phyloP scores from a whole-genome alignment of 2,888 invertebrate species.

The Drosophila bunnanda region DNA sequence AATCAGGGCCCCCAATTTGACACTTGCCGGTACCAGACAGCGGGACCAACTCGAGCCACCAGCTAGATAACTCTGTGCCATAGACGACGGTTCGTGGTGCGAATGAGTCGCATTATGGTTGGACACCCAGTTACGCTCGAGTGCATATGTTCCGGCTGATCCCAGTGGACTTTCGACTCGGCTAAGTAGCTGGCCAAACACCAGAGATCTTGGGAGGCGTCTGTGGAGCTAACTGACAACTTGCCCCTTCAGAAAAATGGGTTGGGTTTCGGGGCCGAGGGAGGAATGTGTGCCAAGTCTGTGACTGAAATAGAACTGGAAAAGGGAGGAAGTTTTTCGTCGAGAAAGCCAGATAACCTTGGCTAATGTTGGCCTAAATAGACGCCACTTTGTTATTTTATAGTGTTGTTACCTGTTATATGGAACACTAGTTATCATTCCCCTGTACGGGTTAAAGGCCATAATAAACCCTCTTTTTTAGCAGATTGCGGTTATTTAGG shows the following conservation, averaged over 20 bases:
- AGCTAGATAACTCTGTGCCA: background rate
- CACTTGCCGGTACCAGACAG: conserved; percentile 48
- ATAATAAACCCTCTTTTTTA: background rate
- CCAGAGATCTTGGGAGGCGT: conserved; percentile 18
- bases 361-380: background rate
- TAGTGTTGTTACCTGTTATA: background rate
- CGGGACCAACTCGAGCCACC: conserved; percentile 33
- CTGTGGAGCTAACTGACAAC: conserved; percentile 13
- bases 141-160: conserved; percentile 36
- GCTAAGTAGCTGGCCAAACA: conserved; percentile 41
- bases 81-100: conserved; percentile 33
- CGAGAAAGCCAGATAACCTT: background rate
- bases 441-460: background rate
- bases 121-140: conserved; percentile 34
- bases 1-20: conserved; percentile 52
- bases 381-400: background rate
- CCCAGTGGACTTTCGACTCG: conserved; percentile 34
- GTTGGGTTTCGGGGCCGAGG: conserved; percentile 1
- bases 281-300: conserved; percentile 18
- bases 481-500: conserved; percentile 12
- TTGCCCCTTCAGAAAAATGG: conserved; percentile 3
- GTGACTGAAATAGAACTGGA: conserved; percentile 19
- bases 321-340: conserved; percentile 1
- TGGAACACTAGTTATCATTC: background rate
- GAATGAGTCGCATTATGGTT: conserved; percentile 47